These are phyloP conservation scores for Chelonus insularis DNA, from an alignment of 1,140 invertebrate species.

Conservation along the genomic window DNA sequence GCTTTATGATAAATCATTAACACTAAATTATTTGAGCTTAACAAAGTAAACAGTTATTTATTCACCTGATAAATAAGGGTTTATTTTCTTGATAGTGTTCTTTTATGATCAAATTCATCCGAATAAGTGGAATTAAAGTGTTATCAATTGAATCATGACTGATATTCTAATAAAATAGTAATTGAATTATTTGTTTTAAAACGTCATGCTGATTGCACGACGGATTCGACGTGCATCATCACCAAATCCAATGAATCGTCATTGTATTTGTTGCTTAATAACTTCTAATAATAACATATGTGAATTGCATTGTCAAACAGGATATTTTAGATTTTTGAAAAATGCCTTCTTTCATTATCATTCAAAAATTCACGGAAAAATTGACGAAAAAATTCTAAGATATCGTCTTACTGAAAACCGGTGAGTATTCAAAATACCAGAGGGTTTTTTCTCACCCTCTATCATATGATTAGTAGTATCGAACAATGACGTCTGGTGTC, in stretches of 20 bases:
- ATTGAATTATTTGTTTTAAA: no score
- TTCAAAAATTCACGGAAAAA: conserved; percentile 28
- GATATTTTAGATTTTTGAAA: not conserved
- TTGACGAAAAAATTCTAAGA: conserved; percentile 45
- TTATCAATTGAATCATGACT: no score
- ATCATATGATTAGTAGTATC: not conserved
- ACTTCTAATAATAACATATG: conserved; percentile 39
- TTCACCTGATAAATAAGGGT: no score
- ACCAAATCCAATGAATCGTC: conserved; percentile 22
- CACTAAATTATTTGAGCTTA: no score
- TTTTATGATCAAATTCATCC: no score
- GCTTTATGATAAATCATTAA: no score
- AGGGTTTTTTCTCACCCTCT: not conserved
- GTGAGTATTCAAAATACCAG: conserved; percentile 37
- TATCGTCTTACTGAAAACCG: conserved; percentile 44
- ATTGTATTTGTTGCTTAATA: conserved; percentile 50
- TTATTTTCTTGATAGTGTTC: no score
- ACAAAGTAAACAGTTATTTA: no score
- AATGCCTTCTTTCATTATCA: conserved; percentile 22
- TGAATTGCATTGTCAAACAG: conserved; percentile 35
- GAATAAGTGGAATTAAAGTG: no score
- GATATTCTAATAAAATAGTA: no score
- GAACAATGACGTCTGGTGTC: not conserved
- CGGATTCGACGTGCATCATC: conserved; percentile 34
- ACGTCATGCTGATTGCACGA: conserved; percentile 55